Evolutionary conservation across 1,140 invertebrate species (phyloP), one percentile per base, ranked within the genome.

Genomic region (Euglossa dilemma): DNA sequence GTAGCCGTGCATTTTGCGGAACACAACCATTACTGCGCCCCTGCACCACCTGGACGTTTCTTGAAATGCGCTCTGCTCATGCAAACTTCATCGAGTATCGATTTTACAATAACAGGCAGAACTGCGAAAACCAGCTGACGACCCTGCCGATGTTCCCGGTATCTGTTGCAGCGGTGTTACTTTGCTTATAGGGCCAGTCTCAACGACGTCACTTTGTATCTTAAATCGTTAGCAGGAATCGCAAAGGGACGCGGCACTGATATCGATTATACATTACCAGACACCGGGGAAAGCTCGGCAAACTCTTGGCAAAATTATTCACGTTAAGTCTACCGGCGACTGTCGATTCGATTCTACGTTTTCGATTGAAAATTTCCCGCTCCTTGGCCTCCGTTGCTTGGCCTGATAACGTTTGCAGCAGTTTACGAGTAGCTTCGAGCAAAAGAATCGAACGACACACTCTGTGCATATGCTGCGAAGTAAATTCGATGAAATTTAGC

Each of bases 81-180:
- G 79, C 72, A 81, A 81, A 75, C 80, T 81, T 67, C 63, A 81
- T 81, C 80, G 80, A 20, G 36, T 81, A 81, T 81, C 80, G 80
- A 81, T 81, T 81, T 81, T 81, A 61, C 80, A 81, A 75, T 75
- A 81, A 75, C 61, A 50, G 50, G 23, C 47, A 28, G 57, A 69
- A 78, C 52, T 11, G 76, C 20, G 76, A 80, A 80, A 80, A 80
- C 50, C 69, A 50, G 52, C 76, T 56, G 66, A 79, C 76, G 57
- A 80, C 69, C 52, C 57, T 12, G 36, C n/a, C 57, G 36, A 47
- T 43, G 78, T 54, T 11, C 28, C 7, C 45, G 57, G 45, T 80
- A 71, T 63, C 78, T 72, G 54, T 28, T 43, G 20, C 36, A 18
- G 47, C n/a, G 1, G 47, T 18, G 23, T 47, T 14, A 9, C 63